These are phyloP conservation scores for Cataglyphis cursor DNA, from an alignment of 2,888 invertebrate genomes.

Conservation along the genomic window DNA sequence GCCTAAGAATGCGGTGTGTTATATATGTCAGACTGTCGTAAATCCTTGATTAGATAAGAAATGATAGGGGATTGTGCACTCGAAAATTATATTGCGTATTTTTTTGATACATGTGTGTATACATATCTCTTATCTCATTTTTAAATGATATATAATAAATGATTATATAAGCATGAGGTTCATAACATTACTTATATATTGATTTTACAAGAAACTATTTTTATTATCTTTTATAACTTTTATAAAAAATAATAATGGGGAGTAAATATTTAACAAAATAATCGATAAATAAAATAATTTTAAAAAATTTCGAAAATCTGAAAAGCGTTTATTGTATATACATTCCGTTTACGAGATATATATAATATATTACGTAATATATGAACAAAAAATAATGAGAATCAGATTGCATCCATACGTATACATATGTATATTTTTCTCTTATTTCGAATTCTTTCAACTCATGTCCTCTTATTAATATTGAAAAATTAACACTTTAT, in stretches of 20 bases:
- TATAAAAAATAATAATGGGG: no score
- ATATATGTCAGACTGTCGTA: neutral
- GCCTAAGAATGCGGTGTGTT: neutral
- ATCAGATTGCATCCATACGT: no score
- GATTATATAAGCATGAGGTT: neutral
- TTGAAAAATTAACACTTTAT: no score
- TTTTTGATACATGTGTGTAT: neutral
- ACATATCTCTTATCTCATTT: slow-evolving; percentile 1
- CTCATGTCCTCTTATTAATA: no score
- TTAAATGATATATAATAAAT: neutral
- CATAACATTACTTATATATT: neutral
- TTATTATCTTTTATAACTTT: neutral
- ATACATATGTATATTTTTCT: no score
- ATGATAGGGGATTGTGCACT: neutral
- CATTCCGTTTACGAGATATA: no score
- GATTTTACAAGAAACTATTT: neutral
- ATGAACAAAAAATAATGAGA: no score
- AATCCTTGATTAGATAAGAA: neutral
- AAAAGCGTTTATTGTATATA: no score
- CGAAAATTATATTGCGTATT: slow-evolving; percentile 1
- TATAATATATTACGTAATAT: no score
- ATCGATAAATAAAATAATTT: neutral
- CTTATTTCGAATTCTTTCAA: no score
- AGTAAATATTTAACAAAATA: neutral
- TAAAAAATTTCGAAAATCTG: no score